Base-by-base conservation (phyloP, 2,797 vertebrate genomes). In the Pangasius macronema region DNA sequence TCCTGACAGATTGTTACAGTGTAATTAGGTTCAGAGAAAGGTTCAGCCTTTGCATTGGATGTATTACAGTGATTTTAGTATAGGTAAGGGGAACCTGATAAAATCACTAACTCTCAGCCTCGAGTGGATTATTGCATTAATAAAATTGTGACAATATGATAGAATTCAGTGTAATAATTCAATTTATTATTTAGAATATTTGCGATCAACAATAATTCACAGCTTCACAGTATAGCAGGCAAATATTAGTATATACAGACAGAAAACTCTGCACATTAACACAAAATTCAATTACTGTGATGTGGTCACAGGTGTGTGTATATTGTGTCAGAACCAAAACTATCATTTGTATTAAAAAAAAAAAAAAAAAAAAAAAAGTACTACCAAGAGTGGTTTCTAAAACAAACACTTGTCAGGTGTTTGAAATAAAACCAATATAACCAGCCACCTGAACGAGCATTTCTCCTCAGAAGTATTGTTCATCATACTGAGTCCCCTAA, bases 381-480 rank as follows among this genome's bases (percentile, higher is more conserved):
- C 20, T 27, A 68, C 27, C 59, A 79, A 63, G 22, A 65, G 18
- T 36, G 20, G 4, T 20, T 76, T 76, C 33, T 77, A 79, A 77
- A 51, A 42, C 39, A 63, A 6, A 59, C 73, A 27, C 68, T 24
- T 13, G 27, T 77, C 14, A 51, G 49, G 75, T 53, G 73, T 46
- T 70, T 14, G 9, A 33, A 39, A 13, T 49, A 24, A 83, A 82
- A 57, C 73, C 6, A 9, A 87, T 24, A n/a, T 13, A 68, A 75
- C 13, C 24, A 65, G 16, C 16, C 36, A 68, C 3, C 16, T 36
- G 30, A 82, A 61, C 33, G 22, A 77, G 73, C 5, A 80, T 59
- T 85, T 82, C 42, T 55, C 27, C 61, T 83, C 42, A 65, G 80
- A 49, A 0, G 14, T 49, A 63, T 65, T 51, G 85, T 85, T 65